Percentiles rank a stretch among this genome's conserved stretches.
These are phyloP conservation scores for Ectemnius lituratus DNA, from an alignment of 2,888 invertebrate genomes.

Conservation along the genomic window DNA sequence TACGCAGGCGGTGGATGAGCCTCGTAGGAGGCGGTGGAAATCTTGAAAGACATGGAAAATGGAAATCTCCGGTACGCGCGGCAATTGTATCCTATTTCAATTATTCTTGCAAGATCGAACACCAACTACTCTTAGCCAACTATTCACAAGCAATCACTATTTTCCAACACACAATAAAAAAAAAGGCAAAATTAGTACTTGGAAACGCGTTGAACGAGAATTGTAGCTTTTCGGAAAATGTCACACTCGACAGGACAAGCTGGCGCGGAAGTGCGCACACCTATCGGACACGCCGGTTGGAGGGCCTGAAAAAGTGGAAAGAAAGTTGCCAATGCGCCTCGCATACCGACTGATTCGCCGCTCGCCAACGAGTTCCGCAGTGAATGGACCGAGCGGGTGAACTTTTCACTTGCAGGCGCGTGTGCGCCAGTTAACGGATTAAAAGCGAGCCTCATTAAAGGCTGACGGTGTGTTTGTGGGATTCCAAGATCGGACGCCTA, in stretches of 20 bases:
- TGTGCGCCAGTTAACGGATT: constrained; percentile 23
- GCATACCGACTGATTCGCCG: constrained; percentile 51
- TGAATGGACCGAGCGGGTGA: constrained; percentile 59
- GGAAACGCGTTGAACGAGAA: no score
- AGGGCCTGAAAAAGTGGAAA: constrained; percentile 56
- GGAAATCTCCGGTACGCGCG: no score
- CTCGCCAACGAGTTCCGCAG: constrained; percentile 55
- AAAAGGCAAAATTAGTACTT: no score
- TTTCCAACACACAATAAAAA: no score
- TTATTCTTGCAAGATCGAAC: no score
- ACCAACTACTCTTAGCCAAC: no score
- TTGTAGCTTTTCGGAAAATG: no score
- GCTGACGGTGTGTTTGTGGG: not conserved
- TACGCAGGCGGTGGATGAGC: not conserved
- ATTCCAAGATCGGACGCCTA: not conserved
- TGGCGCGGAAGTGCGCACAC: no score
- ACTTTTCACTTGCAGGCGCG: constrained; percentile 50
- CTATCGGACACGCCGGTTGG: no score
- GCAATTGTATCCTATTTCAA: no score
- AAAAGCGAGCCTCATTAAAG: constrained; percentile 31
- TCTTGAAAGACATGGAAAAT: not conserved
- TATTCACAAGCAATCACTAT: no score
- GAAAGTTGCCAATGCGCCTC: constrained; percentile 61
- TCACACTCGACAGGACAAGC: no score
- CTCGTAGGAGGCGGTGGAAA: not conserved